Evolutionary conservation across 2,797 vertebrate genomes (phyloP).

Genomic region (Neostethus bicornis): DNA sequence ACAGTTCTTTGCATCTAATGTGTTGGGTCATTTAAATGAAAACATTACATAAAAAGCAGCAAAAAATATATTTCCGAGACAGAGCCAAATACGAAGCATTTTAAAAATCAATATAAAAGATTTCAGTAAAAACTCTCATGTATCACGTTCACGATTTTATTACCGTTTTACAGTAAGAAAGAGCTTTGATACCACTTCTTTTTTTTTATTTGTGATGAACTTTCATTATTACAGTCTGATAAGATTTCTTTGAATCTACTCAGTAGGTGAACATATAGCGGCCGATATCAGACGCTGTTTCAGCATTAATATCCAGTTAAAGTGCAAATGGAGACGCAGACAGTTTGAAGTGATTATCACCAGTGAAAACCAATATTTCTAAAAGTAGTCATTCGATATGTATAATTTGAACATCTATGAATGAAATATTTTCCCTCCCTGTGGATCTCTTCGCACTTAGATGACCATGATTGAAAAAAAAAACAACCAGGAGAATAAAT

Average conservation of each 20-base stretch:
- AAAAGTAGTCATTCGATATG: conserved; percentile 36
- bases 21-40: conserved; percentile 47
- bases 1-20: conserved; percentile 41
- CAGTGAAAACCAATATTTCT: conserved; percentile 53
- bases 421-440: conserved; percentile 40
- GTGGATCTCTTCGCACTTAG: conserved; percentile 48
- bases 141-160: conserved; percentile 66
- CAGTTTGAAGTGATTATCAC: conserved; percentile 47
- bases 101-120: conserved; percentile 79
- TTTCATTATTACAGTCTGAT: conserved; percentile 60
- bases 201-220: conserved; percentile 69
- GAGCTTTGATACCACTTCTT: conserved; percentile 61
- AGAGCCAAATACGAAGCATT: conserved; percentile 63
- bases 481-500: conserved; percentile 26
- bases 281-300: conserved; percentile 51
- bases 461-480: conserved; percentile 33
- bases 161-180: conserved; percentile 68
- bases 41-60: conserved; percentile 25
- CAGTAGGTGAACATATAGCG: conserved; percentile 46
- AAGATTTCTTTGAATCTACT: conserved; percentile 58
- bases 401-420: conserved; percentile 38
- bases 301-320: conserved; percentile 51
- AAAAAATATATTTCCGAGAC: conserved; percentile 53
- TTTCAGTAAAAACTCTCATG: conserved; percentile 61
- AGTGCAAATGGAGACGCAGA: conserved; percentile 52